phyloP scores from a whole-genome alignment of 53 echinoderm and acorn worm species.

The Temnopleurus reevesii region DNA sequence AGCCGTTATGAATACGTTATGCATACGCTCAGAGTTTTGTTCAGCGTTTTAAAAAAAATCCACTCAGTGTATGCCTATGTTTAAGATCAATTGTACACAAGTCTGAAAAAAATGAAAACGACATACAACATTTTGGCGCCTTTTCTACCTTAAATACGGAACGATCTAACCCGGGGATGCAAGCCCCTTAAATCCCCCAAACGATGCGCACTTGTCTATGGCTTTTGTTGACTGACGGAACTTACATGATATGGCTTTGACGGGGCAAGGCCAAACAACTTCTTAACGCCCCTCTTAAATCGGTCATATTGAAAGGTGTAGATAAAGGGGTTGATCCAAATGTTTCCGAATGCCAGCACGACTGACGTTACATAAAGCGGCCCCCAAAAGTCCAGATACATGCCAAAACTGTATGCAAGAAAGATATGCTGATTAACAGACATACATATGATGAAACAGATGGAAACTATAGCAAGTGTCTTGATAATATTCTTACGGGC shows the following conservation, averaged over 20 bases:
- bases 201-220: too few relatives aligned
- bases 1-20: too few relatives aligned
- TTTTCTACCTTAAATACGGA: too few relatives aligned
- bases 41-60: too few relatives aligned
- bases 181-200: too few relatives aligned
- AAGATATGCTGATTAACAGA: neutral
- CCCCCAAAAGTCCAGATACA: neutral
- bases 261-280: neutral
- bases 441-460: neutral
- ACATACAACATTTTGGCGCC: too few relatives aligned
- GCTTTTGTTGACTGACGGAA: too few relatives aligned
- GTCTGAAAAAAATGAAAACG: too few relatives aligned
- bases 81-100: too few relatives aligned
- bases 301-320: slow-evolving; percentile 8
- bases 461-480: neutral
- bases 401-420: neutral
- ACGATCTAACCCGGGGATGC: too few relatives aligned
- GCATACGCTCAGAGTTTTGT: too few relatives aligned
- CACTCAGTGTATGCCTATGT: too few relatives aligned
- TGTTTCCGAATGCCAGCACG: neutral
- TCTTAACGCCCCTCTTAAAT: neutral
- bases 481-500: slow-evolving; percentile 3
- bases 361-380: neutral
- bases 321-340: slow-evolving; percentile 5
- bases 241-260: neutral